Evolutionary conservation across 2,888 invertebrate genomes (phyloP).

Genomic region (Leucophenga maculata): DNA sequence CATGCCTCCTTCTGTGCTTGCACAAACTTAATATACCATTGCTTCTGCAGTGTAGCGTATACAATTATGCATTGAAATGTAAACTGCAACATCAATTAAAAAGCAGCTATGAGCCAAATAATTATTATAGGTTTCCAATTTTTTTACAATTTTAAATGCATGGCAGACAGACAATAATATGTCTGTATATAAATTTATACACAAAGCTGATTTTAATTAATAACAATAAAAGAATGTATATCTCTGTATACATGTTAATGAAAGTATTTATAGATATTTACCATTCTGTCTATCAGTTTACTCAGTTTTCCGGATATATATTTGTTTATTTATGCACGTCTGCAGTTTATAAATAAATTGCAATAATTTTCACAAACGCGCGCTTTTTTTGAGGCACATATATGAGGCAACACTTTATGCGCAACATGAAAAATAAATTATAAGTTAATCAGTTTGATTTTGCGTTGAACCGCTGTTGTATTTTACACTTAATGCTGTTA

Average conservation of each 20-base stretch:
- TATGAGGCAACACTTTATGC: background rate
- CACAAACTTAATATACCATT: too few relatives aligned
- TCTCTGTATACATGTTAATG: background rate
- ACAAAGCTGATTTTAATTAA: slow-evolving; percentile 22
- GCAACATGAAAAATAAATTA: slow-evolving; percentile 25
- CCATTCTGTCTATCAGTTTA: too few relatives aligned
- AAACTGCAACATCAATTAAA: background rate
- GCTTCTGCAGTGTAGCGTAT: too few relatives aligned
- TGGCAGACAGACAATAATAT: too few relatives aligned
- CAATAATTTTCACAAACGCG: background rate
- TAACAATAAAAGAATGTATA: slow-evolving; percentile 12
- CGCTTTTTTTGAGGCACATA: background rate
- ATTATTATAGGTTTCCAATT: background rate
- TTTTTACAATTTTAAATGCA: too few relatives aligned
- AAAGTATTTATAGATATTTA: too few relatives aligned
- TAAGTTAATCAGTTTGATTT: slow-evolving; percentile 32
- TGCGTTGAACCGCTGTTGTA: slow-evolving; percentile 25
- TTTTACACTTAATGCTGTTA: slow-evolving; percentile 19
- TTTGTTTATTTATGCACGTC: background rate
- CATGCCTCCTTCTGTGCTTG: too few relatives aligned
- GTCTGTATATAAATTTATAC: background rate
- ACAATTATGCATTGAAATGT: background rate
- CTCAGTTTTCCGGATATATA: background rate
- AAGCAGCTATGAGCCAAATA: slow-evolving; percentile 1
- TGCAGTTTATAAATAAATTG: slow-evolving; percentile 8